Evolutionary conservation across 2,113 vertebrate genomes (phyloP).

Genomic region (Solea solea): DNA sequence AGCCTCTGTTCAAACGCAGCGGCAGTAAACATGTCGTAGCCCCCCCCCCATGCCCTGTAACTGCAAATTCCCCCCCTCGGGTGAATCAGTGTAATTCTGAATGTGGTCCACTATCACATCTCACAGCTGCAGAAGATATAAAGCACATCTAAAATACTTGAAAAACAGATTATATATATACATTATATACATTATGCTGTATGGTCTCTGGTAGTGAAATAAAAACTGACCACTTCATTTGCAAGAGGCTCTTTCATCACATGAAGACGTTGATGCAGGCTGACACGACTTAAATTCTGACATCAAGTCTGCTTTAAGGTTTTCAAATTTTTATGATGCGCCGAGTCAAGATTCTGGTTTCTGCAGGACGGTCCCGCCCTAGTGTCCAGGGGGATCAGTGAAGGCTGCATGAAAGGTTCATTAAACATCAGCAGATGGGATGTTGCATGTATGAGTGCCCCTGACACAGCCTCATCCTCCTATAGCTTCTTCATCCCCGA

Average conservation of each 20-base stretch:
- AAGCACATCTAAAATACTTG: conserved; percentile 28
- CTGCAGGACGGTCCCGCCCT: neutral
- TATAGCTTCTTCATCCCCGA: conserved; percentile 25
- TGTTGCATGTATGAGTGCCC: conserved; percentile 18
- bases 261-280: conserved; percentile 35
- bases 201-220: conserved; percentile 2
- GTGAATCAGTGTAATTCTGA: conserved; percentile 38
- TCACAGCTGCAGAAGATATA: conserved; percentile 3
- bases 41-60: conserved; percentile 41
- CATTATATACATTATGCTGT: neutral
- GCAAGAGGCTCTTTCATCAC: conserved; percentile 32
- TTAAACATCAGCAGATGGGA: conserved; percentile 41
- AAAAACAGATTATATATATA: conserved; percentile 10
- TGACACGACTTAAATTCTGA: conserved; percentile 37
- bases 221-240: conserved; percentile 34
- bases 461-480: conserved; percentile 13
- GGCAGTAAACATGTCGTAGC: conserved; percentile 28
- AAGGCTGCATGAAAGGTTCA: conserved; percentile 37
- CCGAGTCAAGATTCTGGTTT: conserved; percentile 13
- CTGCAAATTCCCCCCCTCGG: conserved; percentile 18
- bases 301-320: conserved; percentile 30
- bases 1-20: conserved; percentile 29
- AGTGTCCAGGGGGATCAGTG: conserved; percentile 43
- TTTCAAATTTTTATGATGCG: conserved; percentile 22
- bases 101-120: conserved; percentile 26